A percentile compares a stretch with the other conserved stretches of the same genome.
These are phyloP conservation scores for Cataglyphis cursor DNA, from an alignment of 2,888 invertebrate genomes.

Conservation along the genomic window DNA sequence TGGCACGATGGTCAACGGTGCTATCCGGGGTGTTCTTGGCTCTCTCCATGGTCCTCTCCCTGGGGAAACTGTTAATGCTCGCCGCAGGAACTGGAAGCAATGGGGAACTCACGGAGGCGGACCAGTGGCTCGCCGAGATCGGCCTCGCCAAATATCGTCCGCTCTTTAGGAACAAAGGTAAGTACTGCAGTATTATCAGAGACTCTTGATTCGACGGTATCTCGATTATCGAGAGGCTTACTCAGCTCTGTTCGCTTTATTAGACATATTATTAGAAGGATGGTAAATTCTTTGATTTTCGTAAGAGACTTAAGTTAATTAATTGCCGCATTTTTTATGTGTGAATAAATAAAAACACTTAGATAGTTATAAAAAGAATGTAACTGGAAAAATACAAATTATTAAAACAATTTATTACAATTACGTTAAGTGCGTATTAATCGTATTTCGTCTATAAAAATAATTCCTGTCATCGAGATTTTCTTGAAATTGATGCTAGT, in stretches of 20 bases:
- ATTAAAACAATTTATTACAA: neutral
- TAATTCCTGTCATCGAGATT: neutral
- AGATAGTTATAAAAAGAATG: neutral
- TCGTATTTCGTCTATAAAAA: neutral
- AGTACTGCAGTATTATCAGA: slow-evolving; percentile 78
- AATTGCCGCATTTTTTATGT: neutral
- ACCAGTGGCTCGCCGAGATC: slow-evolving; percentile 92
- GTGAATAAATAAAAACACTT: neutral
- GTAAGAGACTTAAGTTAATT: neutral
- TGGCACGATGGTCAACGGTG: slow-evolving; percentile 86
- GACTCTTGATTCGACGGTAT: neutral
- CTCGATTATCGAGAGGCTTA: neutral
- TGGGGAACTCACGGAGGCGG: slow-evolving; percentile 89
- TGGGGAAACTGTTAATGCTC: slow-evolving; percentile 84
- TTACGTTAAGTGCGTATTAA: neutral
- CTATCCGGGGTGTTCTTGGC: slow-evolving; percentile 85
- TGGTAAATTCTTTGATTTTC: neutral
- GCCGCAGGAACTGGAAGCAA: slow-evolving; percentile 84
- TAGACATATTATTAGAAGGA: neutral
- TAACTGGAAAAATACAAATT: neutral
- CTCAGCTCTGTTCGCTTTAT: neutral
- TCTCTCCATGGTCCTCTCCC: slow-evolving; percentile 84
- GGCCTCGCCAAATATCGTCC: slow-evolving; percentile 91
- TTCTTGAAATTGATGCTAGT: neutral
- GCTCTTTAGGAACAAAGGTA: slow-evolving; percentile 92